phyloP scores from a whole-genome alignment of 2,113 vertebrate species.

The Trematomus loennbergii region DNA sequence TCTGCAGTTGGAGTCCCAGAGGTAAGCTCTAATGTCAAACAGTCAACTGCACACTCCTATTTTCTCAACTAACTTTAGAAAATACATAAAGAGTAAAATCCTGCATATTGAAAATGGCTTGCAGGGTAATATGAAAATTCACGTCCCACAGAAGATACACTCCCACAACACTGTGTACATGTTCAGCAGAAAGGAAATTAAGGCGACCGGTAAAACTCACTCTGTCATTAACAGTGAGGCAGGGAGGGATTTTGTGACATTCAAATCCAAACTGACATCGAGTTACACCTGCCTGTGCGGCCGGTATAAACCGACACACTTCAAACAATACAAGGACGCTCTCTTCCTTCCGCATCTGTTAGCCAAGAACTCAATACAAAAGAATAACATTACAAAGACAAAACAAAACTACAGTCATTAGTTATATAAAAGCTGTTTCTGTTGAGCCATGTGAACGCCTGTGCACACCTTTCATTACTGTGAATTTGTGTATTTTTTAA shows the following conservation, averaged over 20 bases:
- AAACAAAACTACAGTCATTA: neutral
- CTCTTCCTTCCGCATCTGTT: constrained; percentile 26
- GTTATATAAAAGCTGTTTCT: neutral
- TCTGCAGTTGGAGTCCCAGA: constrained; percentile 9
- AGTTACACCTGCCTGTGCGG: constrained; percentile 55
- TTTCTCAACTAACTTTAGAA: neutral
- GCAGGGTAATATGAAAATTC: constrained; percentile 7
- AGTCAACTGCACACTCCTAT: neutral
- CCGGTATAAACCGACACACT: constrained; percentile 41
- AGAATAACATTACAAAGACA: constrained; percentile 10
- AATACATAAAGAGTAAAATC: neutral
- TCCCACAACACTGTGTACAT: neutral
- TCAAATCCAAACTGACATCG: constrained; percentile 70
- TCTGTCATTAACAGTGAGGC: constrained; percentile 11
- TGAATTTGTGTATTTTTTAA: neutral
- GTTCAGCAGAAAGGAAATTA: neutral
- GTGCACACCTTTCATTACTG: neutral
- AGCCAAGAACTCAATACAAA: neutral
- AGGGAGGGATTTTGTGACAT: constrained; percentile 40
- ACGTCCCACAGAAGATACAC: neutral
- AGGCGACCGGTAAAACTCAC: constrained; percentile 2
- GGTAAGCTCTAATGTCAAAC: constrained; percentile 20
- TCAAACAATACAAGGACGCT: constrained; percentile 23
- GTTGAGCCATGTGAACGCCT: neutral
- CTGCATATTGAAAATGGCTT: neutral